Conservation (phyloP, 2,797 vertebrate species). For the Pseudocheirus occidentalis region DNA sequence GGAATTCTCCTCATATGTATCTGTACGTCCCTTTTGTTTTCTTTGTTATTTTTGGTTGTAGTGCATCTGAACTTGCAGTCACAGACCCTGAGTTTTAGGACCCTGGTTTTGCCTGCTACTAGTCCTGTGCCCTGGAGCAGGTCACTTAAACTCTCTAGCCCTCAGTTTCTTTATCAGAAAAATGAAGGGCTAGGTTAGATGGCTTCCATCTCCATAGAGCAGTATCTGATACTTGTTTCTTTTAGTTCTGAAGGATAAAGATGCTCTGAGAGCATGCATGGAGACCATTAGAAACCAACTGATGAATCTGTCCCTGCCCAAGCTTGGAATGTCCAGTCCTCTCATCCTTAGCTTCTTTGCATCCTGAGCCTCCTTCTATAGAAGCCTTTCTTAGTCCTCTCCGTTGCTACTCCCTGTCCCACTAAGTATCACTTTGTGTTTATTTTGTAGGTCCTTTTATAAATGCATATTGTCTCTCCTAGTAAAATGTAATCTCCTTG, state of each 20-base stretch:
- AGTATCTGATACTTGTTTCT: neutral
- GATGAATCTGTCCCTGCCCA: neutral
- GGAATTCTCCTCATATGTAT: slow-evolving; percentile 5
- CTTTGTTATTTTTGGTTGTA: neutral
- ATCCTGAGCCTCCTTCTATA: neutral
- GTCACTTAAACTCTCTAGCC: neutral
- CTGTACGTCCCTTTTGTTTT: slow-evolving; percentile 2
- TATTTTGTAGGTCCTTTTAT: neutral
- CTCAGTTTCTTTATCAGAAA: neutral
- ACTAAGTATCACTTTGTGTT: neutral
- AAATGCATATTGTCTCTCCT: neutral
- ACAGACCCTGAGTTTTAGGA: neutral
- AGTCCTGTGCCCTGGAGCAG: neutral
- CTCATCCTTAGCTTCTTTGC: neutral
- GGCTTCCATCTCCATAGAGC: neutral
- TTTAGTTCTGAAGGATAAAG: neutral
- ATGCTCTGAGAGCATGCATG: neutral
- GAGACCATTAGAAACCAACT: neutral
- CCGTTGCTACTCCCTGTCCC: neutral
- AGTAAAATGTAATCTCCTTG: neutral
- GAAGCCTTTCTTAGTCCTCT: neutral
- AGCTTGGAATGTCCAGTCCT: neutral
- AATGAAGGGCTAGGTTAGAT: neutral
- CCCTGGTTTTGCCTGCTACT: neutral
- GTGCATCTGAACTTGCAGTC: neutral